These are phyloP conservation scores for Sylvia atricapilla DNA, from an alignment of 2,113 vertebrate species.

Conservation along the genomic window DNA sequence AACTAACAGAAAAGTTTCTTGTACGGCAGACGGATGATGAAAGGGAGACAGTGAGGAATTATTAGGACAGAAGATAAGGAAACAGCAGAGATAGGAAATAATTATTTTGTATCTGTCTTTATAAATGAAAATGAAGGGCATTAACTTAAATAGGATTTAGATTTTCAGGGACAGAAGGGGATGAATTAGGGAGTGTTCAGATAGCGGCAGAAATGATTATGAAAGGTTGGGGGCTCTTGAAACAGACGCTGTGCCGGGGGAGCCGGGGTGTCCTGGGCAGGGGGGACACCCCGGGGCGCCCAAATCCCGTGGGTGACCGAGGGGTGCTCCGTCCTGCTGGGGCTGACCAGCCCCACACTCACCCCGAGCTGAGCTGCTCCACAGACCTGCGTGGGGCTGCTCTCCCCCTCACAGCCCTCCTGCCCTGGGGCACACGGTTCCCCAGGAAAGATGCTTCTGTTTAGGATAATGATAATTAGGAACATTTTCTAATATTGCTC, in stretches of 20 bases:
- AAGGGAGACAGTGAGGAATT: slow-evolving; percentile 71
- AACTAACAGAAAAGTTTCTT: slow-evolving; percentile 65
- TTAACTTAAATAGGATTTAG: slow-evolving; percentile 82
- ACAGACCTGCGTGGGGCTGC: accelerated
- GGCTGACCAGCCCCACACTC: accelerated
- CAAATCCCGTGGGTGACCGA: accelerated
- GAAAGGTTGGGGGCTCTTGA: slow-evolving; percentile 72
- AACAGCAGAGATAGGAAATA: slow-evolving; percentile 79
- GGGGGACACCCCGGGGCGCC: not conserved
- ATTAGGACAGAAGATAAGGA: slow-evolving; percentile 80
- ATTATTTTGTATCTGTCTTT: slow-evolving; percentile 84
- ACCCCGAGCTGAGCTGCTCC: not conserved
- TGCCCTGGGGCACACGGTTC: accelerated
- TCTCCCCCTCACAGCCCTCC: not conserved
- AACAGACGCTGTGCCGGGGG: slow-evolving; percentile 21
- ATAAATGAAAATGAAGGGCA: slow-evolving; percentile 84
- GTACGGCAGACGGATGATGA: slow-evolving; percentile 67
- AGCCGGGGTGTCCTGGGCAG: not conserved
- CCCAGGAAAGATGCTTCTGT: not conserved
- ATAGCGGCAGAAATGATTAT: slow-evolving; percentile 70
- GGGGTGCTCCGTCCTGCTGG: not conserved
- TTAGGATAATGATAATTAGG: not conserved
- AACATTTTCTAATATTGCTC: not conserved
- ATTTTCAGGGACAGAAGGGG: slow-evolving; percentile 76
- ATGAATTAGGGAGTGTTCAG: slow-evolving; percentile 72